phyloP scores from a whole-genome alignment of 2,113 vertebrate species.

The Penelope pileata region DNA sequence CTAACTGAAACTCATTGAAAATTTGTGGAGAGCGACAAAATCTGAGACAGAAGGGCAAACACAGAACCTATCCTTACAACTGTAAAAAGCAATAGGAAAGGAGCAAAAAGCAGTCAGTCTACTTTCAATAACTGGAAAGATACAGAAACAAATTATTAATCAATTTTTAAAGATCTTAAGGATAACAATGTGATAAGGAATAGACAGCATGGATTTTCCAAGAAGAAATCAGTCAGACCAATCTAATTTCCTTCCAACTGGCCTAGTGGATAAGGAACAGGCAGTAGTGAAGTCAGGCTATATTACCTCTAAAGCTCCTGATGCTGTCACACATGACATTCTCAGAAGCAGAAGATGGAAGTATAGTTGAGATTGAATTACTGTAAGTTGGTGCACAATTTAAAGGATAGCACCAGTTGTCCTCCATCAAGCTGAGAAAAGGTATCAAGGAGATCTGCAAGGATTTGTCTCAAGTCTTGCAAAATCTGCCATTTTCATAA shows the following conservation, averaged over 20 bases:
- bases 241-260: conserved; percentile 8
- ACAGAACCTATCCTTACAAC: not conserved
- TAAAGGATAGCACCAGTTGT: not conserved
- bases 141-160: conserved; percentile 19
- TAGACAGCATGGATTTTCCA: conserved; percentile 6
- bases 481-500: not conserved
- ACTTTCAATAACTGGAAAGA: not conserved
- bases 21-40: not conserved
- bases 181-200: not conserved
- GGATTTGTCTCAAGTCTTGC: not conserved
- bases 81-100: not conserved
- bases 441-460: not conserved
- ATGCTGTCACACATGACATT: not conserved
- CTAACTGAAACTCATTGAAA: not conserved
- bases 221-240: not conserved
- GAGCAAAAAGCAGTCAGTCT: not conserved
- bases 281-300: not conserved
- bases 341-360: not conserved
- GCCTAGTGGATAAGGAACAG: conserved; percentile 5
- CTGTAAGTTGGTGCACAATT: not conserved
- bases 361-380: not conserved
- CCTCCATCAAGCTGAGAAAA: not conserved
- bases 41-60: not conserved
- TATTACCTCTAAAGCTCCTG: not conserved
- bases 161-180: not conserved